These are phyloP conservation scores for Schlechtendalia chinensis DNA, from an alignment of 1,140 invertebrate genomes.

Conservation along the genomic window DNA sequence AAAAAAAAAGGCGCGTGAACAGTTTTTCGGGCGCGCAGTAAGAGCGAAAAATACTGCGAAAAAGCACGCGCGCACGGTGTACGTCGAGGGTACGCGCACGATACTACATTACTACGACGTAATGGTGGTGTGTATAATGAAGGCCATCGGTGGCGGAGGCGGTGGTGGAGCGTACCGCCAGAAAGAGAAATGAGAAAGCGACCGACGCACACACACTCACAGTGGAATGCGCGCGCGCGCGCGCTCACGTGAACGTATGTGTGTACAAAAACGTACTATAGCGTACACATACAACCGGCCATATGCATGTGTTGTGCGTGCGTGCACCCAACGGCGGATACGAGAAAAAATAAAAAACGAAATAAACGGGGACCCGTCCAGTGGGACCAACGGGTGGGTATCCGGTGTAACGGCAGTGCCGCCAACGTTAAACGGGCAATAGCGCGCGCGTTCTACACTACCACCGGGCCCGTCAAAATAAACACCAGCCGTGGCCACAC, in stretches of 20 bases:
- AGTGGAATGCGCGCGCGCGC: slow-evolving; percentile 36
- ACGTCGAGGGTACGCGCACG: not conserved
- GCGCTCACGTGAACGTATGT: slow-evolving; percentile 2
- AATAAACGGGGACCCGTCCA: slow-evolving; percentile 26
- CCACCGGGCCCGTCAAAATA: slow-evolving; percentile 30
- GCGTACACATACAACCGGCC: not conserved
- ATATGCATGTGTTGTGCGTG: not conserved
- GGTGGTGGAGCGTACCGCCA: slow-evolving; percentile 38
- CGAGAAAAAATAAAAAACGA: not conserved
- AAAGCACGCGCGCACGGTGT: not conserved
- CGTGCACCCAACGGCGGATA: not conserved
- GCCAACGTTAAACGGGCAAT: slow-evolving; percentile 20
- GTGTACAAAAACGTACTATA: not conserved
- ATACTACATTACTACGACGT: slow-evolving; percentile 23
- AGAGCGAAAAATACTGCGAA: slow-evolving; percentile 13
- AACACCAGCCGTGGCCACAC: not conserved
- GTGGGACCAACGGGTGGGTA: slow-evolving; percentile 44
- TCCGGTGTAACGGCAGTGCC: slow-evolving; percentile 42
- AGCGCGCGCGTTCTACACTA: not conserved
- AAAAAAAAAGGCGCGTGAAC: no score
- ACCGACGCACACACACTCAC: slow-evolving; percentile 20
- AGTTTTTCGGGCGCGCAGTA: not conserved
- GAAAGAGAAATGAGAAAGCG: slow-evolving; percentile 50
- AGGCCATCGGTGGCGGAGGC: slow-evolving; percentile 9
- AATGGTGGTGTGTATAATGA: slow-evolving; percentile 19